Base-by-base conservation (phyloP, 2,888 invertebrate species). In the Lepidochrysops patricia region DNA sequence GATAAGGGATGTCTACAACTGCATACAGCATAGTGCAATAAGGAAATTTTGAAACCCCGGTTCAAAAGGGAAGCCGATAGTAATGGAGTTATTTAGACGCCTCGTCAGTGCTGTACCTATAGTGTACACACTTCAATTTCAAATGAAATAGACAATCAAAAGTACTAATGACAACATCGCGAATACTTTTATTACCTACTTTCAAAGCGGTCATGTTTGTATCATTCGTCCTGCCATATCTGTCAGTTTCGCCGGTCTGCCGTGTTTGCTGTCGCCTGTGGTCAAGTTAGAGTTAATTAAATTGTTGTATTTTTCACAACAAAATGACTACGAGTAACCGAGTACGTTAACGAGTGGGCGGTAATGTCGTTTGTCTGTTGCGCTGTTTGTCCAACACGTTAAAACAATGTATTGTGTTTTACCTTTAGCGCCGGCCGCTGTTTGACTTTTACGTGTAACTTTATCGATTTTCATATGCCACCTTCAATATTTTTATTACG, bases 251-350 rank as follows among this genome's bases (percentile, higher is more conserved):
- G 84, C 81, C 80, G 79, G 78, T 73, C 75, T 80, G 81, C 73
- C 75, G 75, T 81, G 80, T 83, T 80, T 79, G 78, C 72, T 66
- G 69, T 68, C 70, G 70, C 75, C 74, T 66, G 77, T 74, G 81
- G 82, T 80, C 75, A 83, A 84, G 82, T 86, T 85, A 75, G 80
- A 77, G 82, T 76, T 85, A 88, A 88, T 88, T 84, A 87, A 86
- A 85, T 85, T 86, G 82, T 83, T 83, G 80, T 83, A 83, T 86
- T 87, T 87, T 86, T 84, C 74, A 75, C 77, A 78, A 76, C 79
- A 76, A 80, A 84, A 84, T 79, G 73, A 79, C 77, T 72, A 72
- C 75, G 74, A 73, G 75, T 74, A 72, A 71, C 75, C 70, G 72
- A 69, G 72, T 72, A 67, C 67, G 73, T 74, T 82, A 82, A 80